A percentile compares a stretch with the other conserved stretches of the same genome.
Conservation (phyloP, 2,113 vertebrate species). For the Cryptomyrus ogoouensis region DNA sequence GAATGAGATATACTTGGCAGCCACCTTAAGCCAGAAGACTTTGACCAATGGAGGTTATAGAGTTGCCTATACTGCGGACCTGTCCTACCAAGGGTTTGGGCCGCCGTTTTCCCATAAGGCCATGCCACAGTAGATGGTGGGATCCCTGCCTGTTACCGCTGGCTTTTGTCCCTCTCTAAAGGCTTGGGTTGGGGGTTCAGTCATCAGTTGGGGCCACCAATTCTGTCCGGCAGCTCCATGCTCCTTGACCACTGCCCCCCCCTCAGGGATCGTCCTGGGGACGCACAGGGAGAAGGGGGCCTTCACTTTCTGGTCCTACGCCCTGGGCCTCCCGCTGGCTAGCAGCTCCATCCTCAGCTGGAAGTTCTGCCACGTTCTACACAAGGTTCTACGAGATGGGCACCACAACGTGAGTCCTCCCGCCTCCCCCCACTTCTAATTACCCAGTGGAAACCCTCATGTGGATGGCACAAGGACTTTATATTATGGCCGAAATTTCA, state of each 20-base stretch:
- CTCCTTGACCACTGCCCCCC: slow-evolving; percentile 54
- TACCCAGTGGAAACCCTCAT: not conserved
- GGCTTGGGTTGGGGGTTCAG: not conserved
- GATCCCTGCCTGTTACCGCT: too few relatives aligned
- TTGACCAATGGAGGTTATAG: not conserved
- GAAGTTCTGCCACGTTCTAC: slow-evolving; percentile 96
- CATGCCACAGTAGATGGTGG: too few relatives aligned
- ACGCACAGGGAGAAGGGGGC: slow-evolving; percentile 95
- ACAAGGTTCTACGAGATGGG: slow-evolving; percentile 89
- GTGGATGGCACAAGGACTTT: not conserved
- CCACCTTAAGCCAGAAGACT: not conserved
- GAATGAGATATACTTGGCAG: not conserved
- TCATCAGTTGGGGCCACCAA: not conserved
- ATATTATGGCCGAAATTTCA: not conserved
- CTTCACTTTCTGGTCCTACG: slow-evolving; percentile 94
- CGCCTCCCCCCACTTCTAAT: not conserved
- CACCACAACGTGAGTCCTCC: slow-evolving; percentile 80
- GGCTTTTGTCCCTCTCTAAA: too few relatives aligned
- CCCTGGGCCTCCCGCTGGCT: slow-evolving; percentile 81
- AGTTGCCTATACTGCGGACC: not conserved
- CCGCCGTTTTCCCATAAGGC: not conserved
- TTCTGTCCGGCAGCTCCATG: not conserved
- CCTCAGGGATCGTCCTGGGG: slow-evolving; percentile 86
- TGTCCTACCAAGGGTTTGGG: not conserved
- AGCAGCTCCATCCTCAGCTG: slow-evolving; percentile 91